Conservation (phyloP, 2,113 vertebrate species). For the Urocolius indicus region DNA sequence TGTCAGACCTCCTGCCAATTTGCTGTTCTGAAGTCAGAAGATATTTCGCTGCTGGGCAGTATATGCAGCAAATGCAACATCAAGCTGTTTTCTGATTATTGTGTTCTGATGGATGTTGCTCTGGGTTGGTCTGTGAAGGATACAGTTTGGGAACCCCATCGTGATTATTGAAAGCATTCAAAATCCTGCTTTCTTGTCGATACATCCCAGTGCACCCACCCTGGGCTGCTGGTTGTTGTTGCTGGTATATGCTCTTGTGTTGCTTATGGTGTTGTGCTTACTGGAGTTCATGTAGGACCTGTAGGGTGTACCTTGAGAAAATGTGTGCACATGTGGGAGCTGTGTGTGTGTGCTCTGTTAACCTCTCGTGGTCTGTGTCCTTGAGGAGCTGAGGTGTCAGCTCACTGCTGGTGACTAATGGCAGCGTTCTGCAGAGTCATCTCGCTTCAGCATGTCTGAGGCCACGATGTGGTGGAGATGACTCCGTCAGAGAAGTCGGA, state of each 20-base stretch:
- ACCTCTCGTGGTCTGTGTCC: fast-evolving
- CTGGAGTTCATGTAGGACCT: neutral
- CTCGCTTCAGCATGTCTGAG: neutral
- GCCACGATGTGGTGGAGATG: neutral
- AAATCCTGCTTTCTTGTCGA: neutral
- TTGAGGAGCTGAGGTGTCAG: neutral
- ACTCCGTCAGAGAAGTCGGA: neutral
- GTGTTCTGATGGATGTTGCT: neutral
- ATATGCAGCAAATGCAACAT: neutral
- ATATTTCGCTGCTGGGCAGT: neutral
- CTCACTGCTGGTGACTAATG: neutral
- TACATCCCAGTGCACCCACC: neutral
- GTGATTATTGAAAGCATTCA: neutral
- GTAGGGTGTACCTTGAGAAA: neutral
- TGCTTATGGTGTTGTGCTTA: neutral
- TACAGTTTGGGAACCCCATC: neutral
- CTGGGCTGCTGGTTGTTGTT: neutral
- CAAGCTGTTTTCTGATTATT: neutral
- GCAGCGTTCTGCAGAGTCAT: neutral
- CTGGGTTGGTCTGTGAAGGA: neutral
- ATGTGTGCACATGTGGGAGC: neutral
- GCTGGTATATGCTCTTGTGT: neutral
- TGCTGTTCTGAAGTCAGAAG: neutral
- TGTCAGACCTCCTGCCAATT: neutral
- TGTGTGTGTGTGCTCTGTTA: neutral